Percentiles rank a stretch among this genome's conserved stretches.
Evolutionary conservation across 1,140 invertebrate genomes (phyloP).

Genomic region (Bombus superbus): DNA sequence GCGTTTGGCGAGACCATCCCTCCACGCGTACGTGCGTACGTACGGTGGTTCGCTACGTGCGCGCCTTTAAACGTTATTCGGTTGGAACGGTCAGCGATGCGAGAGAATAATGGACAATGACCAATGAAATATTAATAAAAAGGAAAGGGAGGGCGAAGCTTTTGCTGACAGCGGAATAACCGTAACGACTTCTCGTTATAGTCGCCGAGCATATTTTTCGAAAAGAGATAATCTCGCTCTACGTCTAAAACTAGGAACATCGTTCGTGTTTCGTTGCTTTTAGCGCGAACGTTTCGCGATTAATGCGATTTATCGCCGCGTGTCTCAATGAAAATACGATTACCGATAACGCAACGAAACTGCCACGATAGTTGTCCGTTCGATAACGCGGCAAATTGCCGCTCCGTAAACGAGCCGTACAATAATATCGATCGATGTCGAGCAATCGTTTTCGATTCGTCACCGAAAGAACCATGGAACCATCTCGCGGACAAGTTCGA

Average conservation of each 20-base stretch:
- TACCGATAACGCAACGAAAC: neutral
- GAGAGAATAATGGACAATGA: conserved; percentile 54
- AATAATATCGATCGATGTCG: neutral
- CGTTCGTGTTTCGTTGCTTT: neutral
- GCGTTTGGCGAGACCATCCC: conserved; percentile 5
- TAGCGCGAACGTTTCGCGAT: neutral
- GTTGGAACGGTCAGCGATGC: conserved; percentile 46
- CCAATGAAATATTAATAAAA: conserved; percentile 48
- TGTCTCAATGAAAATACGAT: neutral
- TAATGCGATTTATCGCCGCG: neutral
- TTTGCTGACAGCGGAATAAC: neutral
- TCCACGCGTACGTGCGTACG: conserved; percentile 16
- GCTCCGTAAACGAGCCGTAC: neutral
- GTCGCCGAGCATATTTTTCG: neutral
- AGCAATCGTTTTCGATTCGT: neutral
- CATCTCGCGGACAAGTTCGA: neutral
- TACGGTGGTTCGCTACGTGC: conserved; percentile 28
- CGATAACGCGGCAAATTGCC: neutral
- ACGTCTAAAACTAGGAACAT: neutral
- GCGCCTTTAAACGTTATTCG: conserved; percentile 37
- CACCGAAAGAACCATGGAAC: neutral
- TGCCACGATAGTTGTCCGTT: neutral
- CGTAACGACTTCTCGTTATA: conserved; percentile 21
- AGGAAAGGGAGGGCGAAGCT: neutral
- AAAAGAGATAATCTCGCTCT: neutral